phyloP scores from a whole-genome alignment of 2,888 invertebrate genomes.

The Metellina segmentata region DNA sequence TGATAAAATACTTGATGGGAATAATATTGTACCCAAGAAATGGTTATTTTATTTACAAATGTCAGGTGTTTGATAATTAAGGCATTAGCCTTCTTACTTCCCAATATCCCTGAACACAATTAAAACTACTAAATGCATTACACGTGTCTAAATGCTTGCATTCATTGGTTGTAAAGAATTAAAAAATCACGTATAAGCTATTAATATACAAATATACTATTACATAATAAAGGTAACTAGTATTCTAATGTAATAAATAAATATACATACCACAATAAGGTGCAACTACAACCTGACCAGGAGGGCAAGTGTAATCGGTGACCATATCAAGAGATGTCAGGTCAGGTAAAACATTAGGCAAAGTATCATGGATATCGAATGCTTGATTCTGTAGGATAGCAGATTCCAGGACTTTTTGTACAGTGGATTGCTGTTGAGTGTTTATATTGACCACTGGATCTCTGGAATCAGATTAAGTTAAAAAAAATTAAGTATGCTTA shows the following conservation, averaged over 20 bases:
- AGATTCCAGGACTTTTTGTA: slow-evolving; percentile 89
- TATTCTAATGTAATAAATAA: background rate
- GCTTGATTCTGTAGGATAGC: slow-evolving; percentile 96
- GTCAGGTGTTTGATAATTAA: too few species aligned
- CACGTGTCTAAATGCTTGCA: too few species aligned
- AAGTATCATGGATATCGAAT: slow-evolving; percentile 94
- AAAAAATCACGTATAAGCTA: too few species aligned
- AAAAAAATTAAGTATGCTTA: background rate
- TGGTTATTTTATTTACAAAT: too few species aligned
- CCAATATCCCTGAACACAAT: too few species aligned
- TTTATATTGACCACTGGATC: slow-evolving; percentile 94
- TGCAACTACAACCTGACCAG: slow-evolving; percentile 95
- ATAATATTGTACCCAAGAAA: too few species aligned
- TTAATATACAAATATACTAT: too few species aligned
- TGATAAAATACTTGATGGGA: too few species aligned
- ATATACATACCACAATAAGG: slow-evolving; percentile 91
- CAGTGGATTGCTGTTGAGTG: slow-evolving; percentile 91
- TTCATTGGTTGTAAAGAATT: too few species aligned
- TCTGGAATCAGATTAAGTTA: slow-evolving; percentile 82
- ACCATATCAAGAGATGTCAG: slow-evolving; percentile 92
- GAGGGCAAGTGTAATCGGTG: slow-evolving; percentile 95
- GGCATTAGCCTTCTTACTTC: too few species aligned
- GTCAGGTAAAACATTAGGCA: slow-evolving; percentile 96
- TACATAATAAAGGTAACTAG: too few species aligned
- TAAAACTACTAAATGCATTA: too few species aligned